Evolutionary conservation across 2,113 vertebrate genomes (phyloP).

Genomic region (Suncus etruscus): DNA sequence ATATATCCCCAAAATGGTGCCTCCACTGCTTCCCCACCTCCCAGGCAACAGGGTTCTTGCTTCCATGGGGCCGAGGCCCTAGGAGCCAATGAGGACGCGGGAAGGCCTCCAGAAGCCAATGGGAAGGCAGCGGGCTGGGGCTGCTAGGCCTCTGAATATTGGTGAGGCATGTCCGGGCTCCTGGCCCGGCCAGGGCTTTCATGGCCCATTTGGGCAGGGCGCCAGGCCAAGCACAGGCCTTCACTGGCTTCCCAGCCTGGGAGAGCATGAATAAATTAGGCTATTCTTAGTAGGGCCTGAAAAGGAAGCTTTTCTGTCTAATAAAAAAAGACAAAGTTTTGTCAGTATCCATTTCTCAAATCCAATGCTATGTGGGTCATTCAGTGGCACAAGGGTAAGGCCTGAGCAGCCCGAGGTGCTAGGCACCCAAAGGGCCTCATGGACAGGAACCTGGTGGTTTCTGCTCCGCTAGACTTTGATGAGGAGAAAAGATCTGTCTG

Average conservation of each 20-base stretch:
- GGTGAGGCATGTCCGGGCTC: conserved; percentile 65
- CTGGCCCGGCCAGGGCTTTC: conserved; percentile 77
- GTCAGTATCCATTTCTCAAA: conserved; percentile 84
- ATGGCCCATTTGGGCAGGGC: conserved; percentile 80
- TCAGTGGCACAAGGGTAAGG: rapidly evolving
- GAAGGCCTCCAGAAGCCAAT: not conserved
- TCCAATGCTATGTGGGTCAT: not conserved
- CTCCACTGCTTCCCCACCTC: not conserved
- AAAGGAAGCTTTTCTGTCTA: conserved; percentile 63
- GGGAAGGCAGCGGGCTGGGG: rapidly evolving
- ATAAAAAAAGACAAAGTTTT: conserved; percentile 50
- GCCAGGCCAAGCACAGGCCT: conserved; percentile 81
- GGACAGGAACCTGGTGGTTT: not conserved
- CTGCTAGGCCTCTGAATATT: conserved; percentile 76
- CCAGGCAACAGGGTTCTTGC: not conserved
- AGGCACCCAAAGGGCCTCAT: not conserved
- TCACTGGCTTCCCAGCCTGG: conserved; percentile 31
- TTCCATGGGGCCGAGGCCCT: not conserved
- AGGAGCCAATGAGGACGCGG: conserved; percentile 82
- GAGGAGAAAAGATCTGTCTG: not conserved
- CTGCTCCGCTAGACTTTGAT: not conserved
- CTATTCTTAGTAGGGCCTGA: conserved; percentile 87
- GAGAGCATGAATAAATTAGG: conserved; percentile 87
- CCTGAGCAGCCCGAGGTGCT: rapidly evolving
- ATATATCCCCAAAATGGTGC: rapidly evolving